These are phyloP conservation scores for Apostichopus californicus DNA, from an alignment of 35 echinoderm and acorn worm species.

Conservation along the genomic window DNA sequence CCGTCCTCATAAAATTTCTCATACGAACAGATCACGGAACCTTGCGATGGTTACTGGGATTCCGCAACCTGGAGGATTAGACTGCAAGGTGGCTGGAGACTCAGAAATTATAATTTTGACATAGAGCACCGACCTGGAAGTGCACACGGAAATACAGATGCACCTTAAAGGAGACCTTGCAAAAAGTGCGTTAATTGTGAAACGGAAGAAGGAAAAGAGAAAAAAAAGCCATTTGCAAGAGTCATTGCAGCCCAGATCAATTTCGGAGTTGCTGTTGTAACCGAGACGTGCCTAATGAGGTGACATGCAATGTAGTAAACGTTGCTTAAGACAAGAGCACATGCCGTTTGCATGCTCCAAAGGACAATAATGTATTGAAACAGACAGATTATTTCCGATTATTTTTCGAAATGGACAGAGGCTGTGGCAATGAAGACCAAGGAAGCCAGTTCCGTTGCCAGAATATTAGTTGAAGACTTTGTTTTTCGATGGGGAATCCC, in stretches of 20 bases:
- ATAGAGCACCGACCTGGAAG: slow-evolving; percentile 49
- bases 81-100: slow-evolving; percentile 58
- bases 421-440: slow-evolving; percentile 13
- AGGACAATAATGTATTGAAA: neutral
- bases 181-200: neutral
- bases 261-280: neutral
- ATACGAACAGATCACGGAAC: slow-evolving; percentile 38
- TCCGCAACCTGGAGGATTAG: slow-evolving; percentile 13
- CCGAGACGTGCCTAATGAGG: neutral
- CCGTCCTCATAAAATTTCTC: neutral
- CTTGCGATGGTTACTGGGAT: slow-evolving; percentile 1
- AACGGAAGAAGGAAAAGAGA: neutral
- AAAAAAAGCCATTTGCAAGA: neutral
- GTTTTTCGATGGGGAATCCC: neutral
- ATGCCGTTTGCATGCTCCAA: neutral
- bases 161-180: slow-evolving; percentile 38
- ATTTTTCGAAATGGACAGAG: slow-evolving; percentile 47
- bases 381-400: slow-evolving; percentile 20
- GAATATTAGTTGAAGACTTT: neutral
- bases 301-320: neutral
- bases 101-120: slow-evolving; percentile 44
- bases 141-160: slow-evolving; percentile 54
- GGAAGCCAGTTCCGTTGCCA: slow-evolving; percentile 1
- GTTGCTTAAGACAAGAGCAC: neutral
- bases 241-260: neutral